A percentile compares a stretch with the other conserved stretches of the same genome.
Evolutionary conservation across 2,797 vertebrate genomes (phyloP).

Genomic region (Sebastes reedi): DNA sequence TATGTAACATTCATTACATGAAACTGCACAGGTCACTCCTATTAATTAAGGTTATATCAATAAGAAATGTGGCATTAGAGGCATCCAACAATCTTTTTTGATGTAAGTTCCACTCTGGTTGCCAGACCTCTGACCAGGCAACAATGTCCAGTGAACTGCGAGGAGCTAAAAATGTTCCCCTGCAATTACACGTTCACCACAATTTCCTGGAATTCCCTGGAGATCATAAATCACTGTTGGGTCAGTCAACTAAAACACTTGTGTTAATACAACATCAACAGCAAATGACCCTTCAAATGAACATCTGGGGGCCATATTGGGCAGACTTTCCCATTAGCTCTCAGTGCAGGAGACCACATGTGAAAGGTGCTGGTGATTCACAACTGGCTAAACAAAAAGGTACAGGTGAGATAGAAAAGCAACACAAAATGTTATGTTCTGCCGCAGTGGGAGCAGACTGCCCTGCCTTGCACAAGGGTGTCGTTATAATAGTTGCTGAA

Average conservation of each 20-base stretch:
- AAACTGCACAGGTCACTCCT: background rate
- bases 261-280: constrained; percentile 76
- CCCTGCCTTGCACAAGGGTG: background rate
- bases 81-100: background rate
- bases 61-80: background rate
- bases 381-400: constrained; percentile 16
- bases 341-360: constrained; percentile 56
- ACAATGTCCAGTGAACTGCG: constrained; percentile 47
- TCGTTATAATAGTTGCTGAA: background rate
- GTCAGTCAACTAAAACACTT: constrained; percentile 68
- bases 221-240: constrained; percentile 73
- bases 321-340: constrained; percentile 44
- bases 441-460: background rate
- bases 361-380: constrained; percentile 60
- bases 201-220: constrained; percentile 69
- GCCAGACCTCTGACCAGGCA: constrained; percentile 37
- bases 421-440: background rate
- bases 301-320: constrained; percentile 77
- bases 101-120: background rate
- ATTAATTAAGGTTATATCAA: constrained; percentile 1
- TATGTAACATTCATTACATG: constrained; percentile 8
- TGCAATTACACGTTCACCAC: constrained; percentile 64
- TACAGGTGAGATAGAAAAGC: constrained; percentile 35
- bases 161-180: constrained; percentile 54
- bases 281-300: constrained; percentile 77